Percentiles rank a stretch among this genome's conserved stretches.
phyloP scores from a whole-genome alignment of 2,113 vertebrate species.

The Aspiorhynchus laticeps region DNA sequence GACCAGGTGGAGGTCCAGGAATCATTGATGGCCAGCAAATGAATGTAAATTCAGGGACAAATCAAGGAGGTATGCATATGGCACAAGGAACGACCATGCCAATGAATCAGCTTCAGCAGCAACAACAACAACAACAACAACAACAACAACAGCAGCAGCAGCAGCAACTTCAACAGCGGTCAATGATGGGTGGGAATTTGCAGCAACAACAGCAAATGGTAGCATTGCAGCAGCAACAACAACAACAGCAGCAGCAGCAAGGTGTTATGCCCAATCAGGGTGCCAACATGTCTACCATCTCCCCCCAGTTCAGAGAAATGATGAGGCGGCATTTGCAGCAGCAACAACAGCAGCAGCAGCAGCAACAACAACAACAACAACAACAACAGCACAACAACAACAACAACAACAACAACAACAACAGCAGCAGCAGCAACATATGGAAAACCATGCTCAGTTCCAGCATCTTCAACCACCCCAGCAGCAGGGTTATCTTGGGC shows the following conservation, averaged over 20 bases:
- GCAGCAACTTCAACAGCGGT: conserved; percentile 72
- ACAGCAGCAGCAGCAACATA: conserved; percentile 82
- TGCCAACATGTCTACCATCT: conserved; percentile 73
- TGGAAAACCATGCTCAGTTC: conserved; percentile 90
- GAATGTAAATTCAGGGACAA: conserved; percentile 64
- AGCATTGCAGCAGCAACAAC: conserved; percentile 68
- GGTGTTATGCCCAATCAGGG: conserved; percentile 84
- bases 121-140: too few relatives aligned
- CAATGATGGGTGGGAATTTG: conserved; percentile 56
- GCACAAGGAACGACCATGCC: conserved; percentile 74
- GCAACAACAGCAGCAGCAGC: conserved; percentile 74
- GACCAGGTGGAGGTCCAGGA: conserved; percentile 64
- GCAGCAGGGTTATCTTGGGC: conserved; percentile 87
- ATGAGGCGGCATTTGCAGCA: conserved; percentile 84
- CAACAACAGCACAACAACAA: too few relatives aligned
- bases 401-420: too few relatives aligned
- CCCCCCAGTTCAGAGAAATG: conserved; percentile 86
- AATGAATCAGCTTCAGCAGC: conserved; percentile 81
- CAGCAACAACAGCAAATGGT: conserved; percentile 74
- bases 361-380: conserved; percentile 70
- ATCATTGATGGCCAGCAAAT: conserved; percentile 73
- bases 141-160: conserved; percentile 75
- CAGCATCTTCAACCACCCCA: conserved; percentile 80
- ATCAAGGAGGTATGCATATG: conserved; percentile 86
- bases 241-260: conserved; percentile 79